A percentile compares a stretch with the other conserved stretches of the same genome.
Evolutionary conservation across 2,113 vertebrate species (phyloP).

Genomic region (Rhegmatorhina hoffmannsi): DNA sequence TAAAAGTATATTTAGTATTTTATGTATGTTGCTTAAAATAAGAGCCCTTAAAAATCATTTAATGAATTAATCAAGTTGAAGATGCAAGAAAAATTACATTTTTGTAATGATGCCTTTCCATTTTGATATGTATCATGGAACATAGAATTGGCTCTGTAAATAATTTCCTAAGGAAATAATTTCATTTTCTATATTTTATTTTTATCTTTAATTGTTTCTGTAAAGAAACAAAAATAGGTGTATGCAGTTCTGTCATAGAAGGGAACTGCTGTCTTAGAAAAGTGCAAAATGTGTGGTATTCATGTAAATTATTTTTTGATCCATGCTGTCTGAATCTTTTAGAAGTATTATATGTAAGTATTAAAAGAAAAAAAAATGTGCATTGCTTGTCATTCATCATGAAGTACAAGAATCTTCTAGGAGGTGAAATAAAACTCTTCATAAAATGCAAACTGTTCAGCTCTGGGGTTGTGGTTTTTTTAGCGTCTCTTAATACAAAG

Average conservation of each 20-base stretch:
- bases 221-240: not conserved
- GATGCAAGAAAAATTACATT: not conserved
- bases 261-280: not conserved
- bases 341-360: not conserved
- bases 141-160: not conserved
- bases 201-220: not conserved
- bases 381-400: not conserved
- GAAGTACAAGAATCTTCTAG: not conserved
- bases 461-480: not conserved
- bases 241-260: not conserved
- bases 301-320: not conserved
- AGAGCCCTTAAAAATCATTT: not conserved
- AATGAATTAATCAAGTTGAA: conserved; percentile 36
- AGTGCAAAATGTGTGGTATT: not conserved
- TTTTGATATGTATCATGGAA: not conserved
- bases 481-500: not conserved
- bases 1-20: not conserved
- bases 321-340: not conserved
- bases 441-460: not conserved
- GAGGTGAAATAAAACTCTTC: not conserved
- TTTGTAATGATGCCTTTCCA: not conserved
- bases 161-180: not conserved
- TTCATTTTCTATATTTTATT: not conserved
- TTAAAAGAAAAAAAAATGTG: not conserved
- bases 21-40: not conserved